A percentile compares a stretch with the other conserved stretches of the same genome.
phyloP scores from a whole-genome alignment of 2,113 vertebrate genomes.

The Cyrtonyx montezumae region DNA sequence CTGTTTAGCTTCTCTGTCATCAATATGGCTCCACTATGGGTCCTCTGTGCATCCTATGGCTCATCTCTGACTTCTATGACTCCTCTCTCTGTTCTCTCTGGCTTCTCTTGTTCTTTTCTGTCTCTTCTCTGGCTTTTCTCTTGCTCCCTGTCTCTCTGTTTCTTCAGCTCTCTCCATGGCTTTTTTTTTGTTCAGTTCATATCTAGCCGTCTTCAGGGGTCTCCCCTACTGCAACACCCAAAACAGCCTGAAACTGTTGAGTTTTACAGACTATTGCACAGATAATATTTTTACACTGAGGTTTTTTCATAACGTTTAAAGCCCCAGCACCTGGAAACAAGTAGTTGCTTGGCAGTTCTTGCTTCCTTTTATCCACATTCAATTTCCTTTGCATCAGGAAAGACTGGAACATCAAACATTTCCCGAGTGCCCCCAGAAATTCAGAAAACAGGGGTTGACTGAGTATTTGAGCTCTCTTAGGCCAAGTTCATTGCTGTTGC shows the following conservation, averaged over 20 bases:
- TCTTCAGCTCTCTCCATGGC: too few species aligned
- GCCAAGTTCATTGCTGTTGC: neutral
- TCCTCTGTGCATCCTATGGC: neutral
- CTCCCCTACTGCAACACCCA: neutral
- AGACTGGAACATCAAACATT: neutral
- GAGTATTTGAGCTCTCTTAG: neutral
- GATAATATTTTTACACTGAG: neutral
- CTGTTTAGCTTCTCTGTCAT: neutral
- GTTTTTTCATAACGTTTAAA: neutral
- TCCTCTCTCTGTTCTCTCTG: neutral
- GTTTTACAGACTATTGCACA: neutral
- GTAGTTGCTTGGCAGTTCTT: neutral
- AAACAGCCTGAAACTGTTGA: neutral
- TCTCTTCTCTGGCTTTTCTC: neutral
- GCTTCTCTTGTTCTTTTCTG: neutral
- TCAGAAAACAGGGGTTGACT: neutral
- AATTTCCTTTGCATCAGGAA: neutral
- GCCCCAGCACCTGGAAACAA: neutral
- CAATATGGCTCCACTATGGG: neutral
- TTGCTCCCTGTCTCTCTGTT: neutral
- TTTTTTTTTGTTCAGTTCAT: neutral
- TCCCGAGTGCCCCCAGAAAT: neutral
- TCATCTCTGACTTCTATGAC: neutral
- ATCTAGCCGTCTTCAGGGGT: neutral
- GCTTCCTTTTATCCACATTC: neutral